Percentiles rank a stretch among this genome's conserved stretches.
These are phyloP conservation scores for Sylvicapra grimmia DNA, from an alignment of 2,113 vertebrate species.

Conservation along the genomic window DNA sequence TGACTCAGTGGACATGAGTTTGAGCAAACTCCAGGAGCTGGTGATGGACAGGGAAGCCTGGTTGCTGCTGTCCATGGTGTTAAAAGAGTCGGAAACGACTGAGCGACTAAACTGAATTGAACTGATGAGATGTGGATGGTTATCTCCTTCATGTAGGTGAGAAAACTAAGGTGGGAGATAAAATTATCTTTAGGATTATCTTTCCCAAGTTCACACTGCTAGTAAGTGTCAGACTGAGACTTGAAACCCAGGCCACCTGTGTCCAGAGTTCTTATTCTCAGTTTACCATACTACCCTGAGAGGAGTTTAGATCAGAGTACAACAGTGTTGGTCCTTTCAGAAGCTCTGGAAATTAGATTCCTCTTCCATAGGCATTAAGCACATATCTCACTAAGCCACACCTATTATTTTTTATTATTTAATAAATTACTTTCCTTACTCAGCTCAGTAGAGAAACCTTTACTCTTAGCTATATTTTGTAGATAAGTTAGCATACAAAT, in stretches of 20 bases:
- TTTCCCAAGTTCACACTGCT: neutral
- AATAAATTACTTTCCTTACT: neutral
- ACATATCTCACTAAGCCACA: neutral
- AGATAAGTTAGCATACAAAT: neutral
- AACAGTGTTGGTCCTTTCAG: neutral
- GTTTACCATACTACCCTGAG: neutral
- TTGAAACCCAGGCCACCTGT: neutral
- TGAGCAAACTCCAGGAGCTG: too few species aligned
- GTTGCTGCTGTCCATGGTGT: too few species aligned
- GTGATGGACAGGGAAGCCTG: too few species aligned
- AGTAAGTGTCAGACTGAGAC: neutral
- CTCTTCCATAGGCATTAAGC: neutral
- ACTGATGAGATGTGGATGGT: neutral
- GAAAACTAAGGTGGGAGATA: neutral
- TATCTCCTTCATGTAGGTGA: neutral
- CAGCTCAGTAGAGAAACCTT: neutral
- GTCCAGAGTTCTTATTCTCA: neutral
- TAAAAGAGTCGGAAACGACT: neutral
- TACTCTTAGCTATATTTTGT: neutral
- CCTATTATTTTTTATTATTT: neutral
- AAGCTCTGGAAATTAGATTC: neutral
- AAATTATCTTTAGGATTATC: neutral
- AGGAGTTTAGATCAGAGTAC: neutral
- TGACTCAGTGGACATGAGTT: too few species aligned
- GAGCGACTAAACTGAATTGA: neutral